Evolutionary conservation across 35 echinoderm and acorn worm genomes (phyloP), one percentile per base, ranked within the genome.

Genomic region (Amphiura filiformis): DNA sequence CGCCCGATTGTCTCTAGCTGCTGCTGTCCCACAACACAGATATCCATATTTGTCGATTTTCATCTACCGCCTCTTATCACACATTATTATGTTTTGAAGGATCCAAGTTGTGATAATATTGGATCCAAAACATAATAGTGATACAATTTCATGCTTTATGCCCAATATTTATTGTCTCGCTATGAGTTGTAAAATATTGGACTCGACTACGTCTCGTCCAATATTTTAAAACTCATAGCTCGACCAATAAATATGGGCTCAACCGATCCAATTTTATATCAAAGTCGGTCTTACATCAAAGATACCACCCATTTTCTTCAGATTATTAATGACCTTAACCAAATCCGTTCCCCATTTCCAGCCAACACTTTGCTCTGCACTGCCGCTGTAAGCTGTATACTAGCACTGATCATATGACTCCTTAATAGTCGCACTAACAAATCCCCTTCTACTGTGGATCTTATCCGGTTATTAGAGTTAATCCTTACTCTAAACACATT

Each of bases 301-400:
- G 86, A 87, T 38, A 87, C 76, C 35, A 87, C 86, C 31, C 26
- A 87, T 35, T 87, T 87, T 35, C 9, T 87, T 1, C 12, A 87
- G 18, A 38, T 35, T 13, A 33, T 79, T 4, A 0, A 9, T 32
- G 26, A 77, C 28, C 34, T 79, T n/a, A 41, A 47, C 4, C 17
- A 87, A 18, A 7, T 39, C 31, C 61, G 38, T 11, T 28, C 32
- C 36, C 65, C 70, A 4, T 52, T 79, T 26, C 65, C 38, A 22
- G 22, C 38, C 36, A 18, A 31, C 31, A 39, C 31, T 9, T 34
- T 75, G 1, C 38, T 87, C 12, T 38, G 78, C 38, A 78, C 86
- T 9, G 86, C 86, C 35, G 86, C 79, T 42, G 86, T 87, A 4
- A 39, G 1, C 34, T 70, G 7, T 87, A 87, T n/a, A 87, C 65